A percentile compares a stretch with the other conserved stretches of the same genome.
Conservation (phyloP, 1,140 invertebrate species). For the Drosophila bocqueti region DNA sequence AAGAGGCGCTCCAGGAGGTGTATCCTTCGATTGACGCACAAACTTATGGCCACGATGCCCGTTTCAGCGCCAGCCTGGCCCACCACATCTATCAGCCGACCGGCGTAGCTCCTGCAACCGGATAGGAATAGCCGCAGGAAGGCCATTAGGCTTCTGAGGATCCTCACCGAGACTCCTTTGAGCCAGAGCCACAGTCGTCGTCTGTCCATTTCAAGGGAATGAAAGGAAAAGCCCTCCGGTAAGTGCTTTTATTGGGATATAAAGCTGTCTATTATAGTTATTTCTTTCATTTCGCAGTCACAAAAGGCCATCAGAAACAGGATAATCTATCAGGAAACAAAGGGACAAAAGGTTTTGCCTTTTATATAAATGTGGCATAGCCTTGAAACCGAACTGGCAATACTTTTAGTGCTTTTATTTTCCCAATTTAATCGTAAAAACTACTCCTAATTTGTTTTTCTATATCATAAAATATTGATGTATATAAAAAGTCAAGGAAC, state of each 20-base stretch:
- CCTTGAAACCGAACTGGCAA: background rate
- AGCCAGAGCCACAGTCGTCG: conserved; percentile 9
- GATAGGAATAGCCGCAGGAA: background rate
- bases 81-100: conserved; percentile 36
- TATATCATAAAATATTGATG: background rate
- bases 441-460: no score
- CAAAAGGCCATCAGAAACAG: background rate
- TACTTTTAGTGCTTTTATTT: background rate
- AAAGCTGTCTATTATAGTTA: background rate
- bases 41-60: conserved; percentile 62
- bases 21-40: conserved; percentile 55
- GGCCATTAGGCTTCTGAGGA: background rate
- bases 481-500: background rate
- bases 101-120: background rate
- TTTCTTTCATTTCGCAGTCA: background rate
- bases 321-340: background rate
- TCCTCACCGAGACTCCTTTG: conserved; percentile 5
- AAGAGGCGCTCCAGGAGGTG: conserved; percentile 63
- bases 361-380: background rate
- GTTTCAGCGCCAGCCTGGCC: conserved; percentile 66
- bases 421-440: no score
- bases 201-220: conserved; percentile 26
- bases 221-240: background rate
- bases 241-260: conserved; percentile 26
- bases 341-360: background rate